A percentile compares a stretch with the other conserved stretches of the same genome.
phyloP scores from a whole-genome alignment of 2,888 invertebrate genomes.

The Thelaira solivaga region DNA sequence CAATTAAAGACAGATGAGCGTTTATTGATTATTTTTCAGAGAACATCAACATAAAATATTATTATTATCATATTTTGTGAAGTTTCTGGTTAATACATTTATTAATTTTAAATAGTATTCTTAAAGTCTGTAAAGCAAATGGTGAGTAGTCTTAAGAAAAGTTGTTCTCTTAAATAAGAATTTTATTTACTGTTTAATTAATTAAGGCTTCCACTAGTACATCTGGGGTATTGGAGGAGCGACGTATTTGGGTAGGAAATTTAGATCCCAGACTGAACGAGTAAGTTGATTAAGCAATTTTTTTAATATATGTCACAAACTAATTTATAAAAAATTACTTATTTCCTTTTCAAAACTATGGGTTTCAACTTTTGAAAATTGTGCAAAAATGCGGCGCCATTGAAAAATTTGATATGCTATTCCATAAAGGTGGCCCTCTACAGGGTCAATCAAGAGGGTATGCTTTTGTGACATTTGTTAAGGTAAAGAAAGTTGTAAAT shows the following conservation, averaged over 20 bases:
- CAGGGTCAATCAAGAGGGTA: slow-evolving; percentile 94
- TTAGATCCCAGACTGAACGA: slow-evolving; percentile 93
- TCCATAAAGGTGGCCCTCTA: slow-evolving; percentile 93
- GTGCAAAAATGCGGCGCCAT: slow-evolving; percentile 95
- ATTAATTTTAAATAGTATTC: no score
- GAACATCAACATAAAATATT: no score
- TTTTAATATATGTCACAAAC: slow-evolving; percentile 26
- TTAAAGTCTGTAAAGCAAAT: background rate
- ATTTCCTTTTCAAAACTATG: slow-evolving; percentile 79
- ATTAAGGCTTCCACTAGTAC: slow-evolving; percentile 43
- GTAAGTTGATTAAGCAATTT: slow-evolving; percentile 81
- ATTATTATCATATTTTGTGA: no score
- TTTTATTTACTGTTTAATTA: background rate
- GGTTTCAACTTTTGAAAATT: slow-evolving; percentile 97
- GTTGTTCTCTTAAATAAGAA: background rate
- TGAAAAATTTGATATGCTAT: slow-evolving; percentile 96
- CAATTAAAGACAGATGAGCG: background rate
- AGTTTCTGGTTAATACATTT: no score
- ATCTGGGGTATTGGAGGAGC: slow-evolving; percentile 69
- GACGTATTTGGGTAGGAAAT: slow-evolving; percentile 91
- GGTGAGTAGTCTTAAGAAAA: background rate
- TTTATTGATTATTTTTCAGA: background rate
- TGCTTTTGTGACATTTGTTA: slow-evolving; percentile 92
- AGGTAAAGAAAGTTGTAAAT: slow-evolving; percentile 66
- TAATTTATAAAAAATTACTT: slow-evolving; percentile 65